These are phyloP conservation scores for Tenrec ecaudatus DNA, from an alignment of 2,113 vertebrate species.

Conservation along the genomic window DNA sequence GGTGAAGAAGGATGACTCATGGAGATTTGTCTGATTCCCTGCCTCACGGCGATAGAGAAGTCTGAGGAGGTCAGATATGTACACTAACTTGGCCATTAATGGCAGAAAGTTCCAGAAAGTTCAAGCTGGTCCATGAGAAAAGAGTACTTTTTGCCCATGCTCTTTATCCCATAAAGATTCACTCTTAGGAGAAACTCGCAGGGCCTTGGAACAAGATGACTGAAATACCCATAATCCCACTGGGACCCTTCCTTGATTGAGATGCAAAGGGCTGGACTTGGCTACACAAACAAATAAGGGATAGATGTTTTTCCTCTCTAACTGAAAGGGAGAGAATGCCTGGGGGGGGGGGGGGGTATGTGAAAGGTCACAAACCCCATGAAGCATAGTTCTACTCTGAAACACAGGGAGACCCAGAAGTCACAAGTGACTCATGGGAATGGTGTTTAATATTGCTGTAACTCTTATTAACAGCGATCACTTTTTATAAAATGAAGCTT, in stretches of 20 bases:
- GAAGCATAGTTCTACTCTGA: not conserved
- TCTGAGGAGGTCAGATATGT: too few species aligned
- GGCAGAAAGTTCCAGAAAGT: not conserved
- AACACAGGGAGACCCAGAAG: not conserved
- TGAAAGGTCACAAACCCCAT: not conserved
- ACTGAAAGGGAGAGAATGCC: conserved; percentile 33
- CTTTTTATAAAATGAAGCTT: not conserved
- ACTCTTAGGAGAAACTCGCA: not conserved
- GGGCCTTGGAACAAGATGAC: not conserved
- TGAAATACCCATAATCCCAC: not conserved
- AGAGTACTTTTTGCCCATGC: not conserved
- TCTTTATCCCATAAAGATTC: conserved; percentile 19
- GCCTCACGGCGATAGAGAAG: too few species aligned
- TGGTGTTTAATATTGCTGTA: not conserved
- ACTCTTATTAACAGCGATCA: not conserved
- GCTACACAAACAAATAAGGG: conserved; percentile 51
- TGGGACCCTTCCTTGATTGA: not conserved
- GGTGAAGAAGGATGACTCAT: too few species aligned
- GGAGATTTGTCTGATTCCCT: too few species aligned
- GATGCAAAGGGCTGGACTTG: conserved; percentile 46
- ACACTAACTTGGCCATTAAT: too few species aligned
- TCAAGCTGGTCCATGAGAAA: not conserved
- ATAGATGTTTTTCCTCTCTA: conserved; percentile 28
- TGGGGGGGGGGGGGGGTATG: not conserved
- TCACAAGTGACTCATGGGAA: not conserved